phyloP scores from a whole-genome alignment of 1,140 invertebrate genomes.

The Diabrotica virgifera region DNA sequence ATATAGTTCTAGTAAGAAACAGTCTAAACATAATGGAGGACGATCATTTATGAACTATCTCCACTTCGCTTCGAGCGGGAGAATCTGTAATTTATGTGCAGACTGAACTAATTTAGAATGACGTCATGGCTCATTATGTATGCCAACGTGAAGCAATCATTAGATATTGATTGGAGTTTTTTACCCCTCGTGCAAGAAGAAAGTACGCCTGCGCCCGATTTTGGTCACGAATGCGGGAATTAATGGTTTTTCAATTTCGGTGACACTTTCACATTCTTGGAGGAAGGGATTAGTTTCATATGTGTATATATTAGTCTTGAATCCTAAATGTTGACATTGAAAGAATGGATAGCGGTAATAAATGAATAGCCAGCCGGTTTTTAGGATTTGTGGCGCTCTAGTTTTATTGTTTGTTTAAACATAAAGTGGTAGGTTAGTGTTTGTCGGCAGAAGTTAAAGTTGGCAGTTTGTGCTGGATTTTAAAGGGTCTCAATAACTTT shows the following conservation, averaged over 20 bases:
- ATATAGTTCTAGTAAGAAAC: no score
- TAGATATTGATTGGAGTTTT: conserved; percentile 45
- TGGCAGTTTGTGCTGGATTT: no score
- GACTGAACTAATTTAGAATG: conserved; percentile 33
- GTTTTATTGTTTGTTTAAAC: no score
- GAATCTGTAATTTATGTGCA: not conserved
- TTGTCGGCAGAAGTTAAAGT: no score
- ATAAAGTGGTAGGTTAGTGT: no score
- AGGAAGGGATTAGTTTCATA: not conserved
- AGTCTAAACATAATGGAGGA: no score
- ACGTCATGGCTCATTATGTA: conserved; percentile 45
- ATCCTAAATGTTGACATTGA: not conserved
- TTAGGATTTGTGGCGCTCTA: no score
- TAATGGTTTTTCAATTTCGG: conserved; percentile 43
- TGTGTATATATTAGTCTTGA: conserved; percentile 2
- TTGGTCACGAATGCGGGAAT: conserved; percentile 38
- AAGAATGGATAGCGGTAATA: not conserved
- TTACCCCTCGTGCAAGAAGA: conserved; percentile 30
- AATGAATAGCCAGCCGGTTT: no score
- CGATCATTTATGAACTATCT: no score
- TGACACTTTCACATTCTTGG: not conserved
- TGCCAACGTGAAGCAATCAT: conserved; percentile 44
- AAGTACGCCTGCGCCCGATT: conserved; percentile 35
- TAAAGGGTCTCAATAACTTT: no score
- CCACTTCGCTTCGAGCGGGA: no score